A percentile compares a stretch with the other conserved stretches of the same genome.
Evolutionary conservation across 2,888 invertebrate genomes (phyloP).

Genomic region (Priocnemis perturbator): DNA sequence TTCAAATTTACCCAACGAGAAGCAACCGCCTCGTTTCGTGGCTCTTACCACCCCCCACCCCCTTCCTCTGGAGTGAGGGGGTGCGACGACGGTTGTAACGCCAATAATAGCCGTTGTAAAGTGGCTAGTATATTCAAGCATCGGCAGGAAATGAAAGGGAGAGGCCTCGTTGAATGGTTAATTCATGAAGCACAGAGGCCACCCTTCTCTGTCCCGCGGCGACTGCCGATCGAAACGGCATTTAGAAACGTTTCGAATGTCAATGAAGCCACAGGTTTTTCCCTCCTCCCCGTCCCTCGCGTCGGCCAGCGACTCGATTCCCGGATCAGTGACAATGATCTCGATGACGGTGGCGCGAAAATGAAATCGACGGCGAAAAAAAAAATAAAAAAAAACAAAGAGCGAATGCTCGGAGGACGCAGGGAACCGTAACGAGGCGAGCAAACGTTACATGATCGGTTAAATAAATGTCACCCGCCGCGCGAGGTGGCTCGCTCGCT

Average conservation of each 20-base stretch:
- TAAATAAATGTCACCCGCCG: too few species aligned
- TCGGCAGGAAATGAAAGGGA: slow-evolving; percentile 28
- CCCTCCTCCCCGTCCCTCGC: not conserved
- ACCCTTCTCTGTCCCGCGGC: slow-evolving; percentile 32
- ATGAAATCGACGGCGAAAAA: not conserved
- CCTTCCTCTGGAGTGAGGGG: slow-evolving; percentile 3
- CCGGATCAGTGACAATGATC: too few species aligned
- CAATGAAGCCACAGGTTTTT: slow-evolving; percentile 47
- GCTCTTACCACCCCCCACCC: slow-evolving; percentile 3
- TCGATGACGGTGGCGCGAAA: too few species aligned
- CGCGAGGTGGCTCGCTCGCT: too few species aligned
- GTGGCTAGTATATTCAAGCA: slow-evolving; percentile 42
- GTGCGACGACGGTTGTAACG: slow-evolving; percentile 26
- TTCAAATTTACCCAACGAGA: slow-evolving; percentile 35
- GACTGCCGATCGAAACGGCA: slow-evolving; percentile 14
- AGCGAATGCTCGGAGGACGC: not conserved
- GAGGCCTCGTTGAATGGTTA: slow-evolving; percentile 53
- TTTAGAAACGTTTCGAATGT: slow-evolving; percentile 45
- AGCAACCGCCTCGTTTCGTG: slow-evolving; percentile 4
- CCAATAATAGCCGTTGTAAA: slow-evolving; percentile 47
- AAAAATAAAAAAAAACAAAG: too few species aligned
- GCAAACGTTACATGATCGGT: too few species aligned
- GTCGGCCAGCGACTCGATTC: too few species aligned
- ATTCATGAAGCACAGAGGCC: slow-evolving; percentile 58
- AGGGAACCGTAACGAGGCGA: too few species aligned